Evolutionary conservation across 2,113 vertebrate genomes (phyloP).

Genomic region (crab-eating macaque (Macaca fascicularis)): DNA sequence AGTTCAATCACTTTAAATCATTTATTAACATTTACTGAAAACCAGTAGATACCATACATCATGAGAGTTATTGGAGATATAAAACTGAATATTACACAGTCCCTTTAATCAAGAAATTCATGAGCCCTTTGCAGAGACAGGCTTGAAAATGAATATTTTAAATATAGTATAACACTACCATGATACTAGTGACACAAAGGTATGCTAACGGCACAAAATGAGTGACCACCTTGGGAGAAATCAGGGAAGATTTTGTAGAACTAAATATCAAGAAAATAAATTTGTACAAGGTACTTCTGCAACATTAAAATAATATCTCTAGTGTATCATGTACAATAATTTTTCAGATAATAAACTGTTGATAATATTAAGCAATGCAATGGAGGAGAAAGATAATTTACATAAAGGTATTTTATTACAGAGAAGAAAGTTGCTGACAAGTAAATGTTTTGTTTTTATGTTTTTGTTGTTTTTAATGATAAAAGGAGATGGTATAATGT

Average conservation of each 20-base stretch:
- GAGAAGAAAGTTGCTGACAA: not conserved
- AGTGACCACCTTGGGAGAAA: not conserved
- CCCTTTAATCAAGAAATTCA: not conserved
- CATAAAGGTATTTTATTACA: not conserved
- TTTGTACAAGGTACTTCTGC: not conserved
- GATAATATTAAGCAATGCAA: not conserved
- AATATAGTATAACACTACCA: not conserved
- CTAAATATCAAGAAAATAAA: not conserved
- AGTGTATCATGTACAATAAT: not conserved
- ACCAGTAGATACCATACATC: not conserved
- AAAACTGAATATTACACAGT: not conserved
- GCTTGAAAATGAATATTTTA: not conserved
- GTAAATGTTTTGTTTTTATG: not conserved
- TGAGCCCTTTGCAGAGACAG: not conserved
- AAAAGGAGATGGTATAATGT: not conserved
- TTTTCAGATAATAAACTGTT: not conserved
- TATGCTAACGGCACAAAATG: not conserved
- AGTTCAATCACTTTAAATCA: not conserved
- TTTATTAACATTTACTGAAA: conserved; percentile 17
- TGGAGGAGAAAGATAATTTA: not conserved
- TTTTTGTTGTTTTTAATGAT: not conserved
- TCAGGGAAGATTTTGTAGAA: not conserved
- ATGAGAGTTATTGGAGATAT: not conserved
- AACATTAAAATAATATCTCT: not conserved
- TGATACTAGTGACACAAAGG: not conserved